Base-by-base conservation (phyloP, 2,797 vertebrate genomes). In the Lophotriccus pileatus region DNA sequence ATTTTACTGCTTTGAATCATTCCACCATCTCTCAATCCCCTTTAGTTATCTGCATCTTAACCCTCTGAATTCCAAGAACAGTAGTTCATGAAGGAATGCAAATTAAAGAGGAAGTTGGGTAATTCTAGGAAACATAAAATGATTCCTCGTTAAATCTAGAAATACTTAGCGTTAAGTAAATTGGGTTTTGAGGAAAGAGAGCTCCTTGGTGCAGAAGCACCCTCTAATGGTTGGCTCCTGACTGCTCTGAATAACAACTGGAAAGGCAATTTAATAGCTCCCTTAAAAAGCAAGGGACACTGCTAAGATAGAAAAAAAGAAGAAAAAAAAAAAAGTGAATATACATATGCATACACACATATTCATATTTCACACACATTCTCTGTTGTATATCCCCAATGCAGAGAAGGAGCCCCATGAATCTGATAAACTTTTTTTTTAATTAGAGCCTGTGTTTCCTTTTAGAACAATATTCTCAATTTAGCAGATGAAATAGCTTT, bases 191-290 rank as follows among this genome's bases (percentile, higher is more conserved):
- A 88, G 84, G 47, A 79, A 58, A 82, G 80, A 78, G 22, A 84
- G 43, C 75, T 95, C 59, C 80, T 96, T 82, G 84, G 64, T 94
- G 72, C 88, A 94, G 93, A 98, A 92, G 94, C 87, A 87, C 89
- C 81, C 91, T 95, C 93, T 97, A 94, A 96, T 28, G 73, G 92
- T 8, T 89, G 74, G 37, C 56, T 85, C 58, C 83, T 62, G 88
- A 93, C 78, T 53, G 52, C 41, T 84, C 70, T 63, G 43, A 41
- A 56, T 56, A 53, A 56, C 77, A 67, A 27, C 39, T 53, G 52
- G 75, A 90, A 62, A 59, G 77, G 75, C 44, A 76, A 84, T 25
- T 69, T 69, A 94, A 74, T 12, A 70, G 20, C 14, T 72, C 25
- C 19, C 14, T 18, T 50, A 69, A 84, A 74, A 96, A 68, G 63